Evolutionary conservation across 2,888 invertebrate genomes (phyloP).

Genomic region (Muscina levida): DNA sequence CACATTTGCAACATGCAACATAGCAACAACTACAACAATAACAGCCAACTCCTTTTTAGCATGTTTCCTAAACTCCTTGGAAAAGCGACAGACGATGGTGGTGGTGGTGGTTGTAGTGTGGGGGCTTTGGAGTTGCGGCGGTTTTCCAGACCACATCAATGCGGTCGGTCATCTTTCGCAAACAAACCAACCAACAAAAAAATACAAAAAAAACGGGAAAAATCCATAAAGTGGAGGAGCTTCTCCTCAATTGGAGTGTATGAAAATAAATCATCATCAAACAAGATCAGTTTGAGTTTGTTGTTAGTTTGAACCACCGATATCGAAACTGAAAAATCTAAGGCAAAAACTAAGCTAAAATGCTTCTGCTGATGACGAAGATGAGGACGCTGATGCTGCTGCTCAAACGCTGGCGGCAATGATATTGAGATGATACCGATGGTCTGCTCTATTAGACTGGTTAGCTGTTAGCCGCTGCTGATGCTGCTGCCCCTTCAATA

Average conservation of each 20-base stretch:
- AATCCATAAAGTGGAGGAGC: conserved; percentile 34
- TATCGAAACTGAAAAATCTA: conserved; percentile 47
- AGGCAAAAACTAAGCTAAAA: conserved; percentile 33
- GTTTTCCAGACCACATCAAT: conserved; percentile 44
- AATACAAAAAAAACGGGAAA: conserved; percentile 22
- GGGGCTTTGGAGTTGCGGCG: too few species aligned
- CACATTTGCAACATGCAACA: conserved; percentile 38
- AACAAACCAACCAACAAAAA: not conserved
- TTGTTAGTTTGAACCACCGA: conserved; percentile 48
- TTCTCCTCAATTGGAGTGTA: conserved; percentile 41
- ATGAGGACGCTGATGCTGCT: conserved; percentile 37
- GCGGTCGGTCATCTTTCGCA: conserved; percentile 59
- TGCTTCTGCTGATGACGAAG: conserved; percentile 13
- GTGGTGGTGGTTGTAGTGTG: conserved; percentile 13
- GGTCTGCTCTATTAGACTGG: not conserved
- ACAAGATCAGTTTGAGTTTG: conserved; percentile 56
- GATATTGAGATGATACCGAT: conserved; percentile 56
- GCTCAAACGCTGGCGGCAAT: conserved; percentile 56
- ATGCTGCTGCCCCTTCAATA: conserved; percentile 41
- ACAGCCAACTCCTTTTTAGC: conserved; percentile 37
- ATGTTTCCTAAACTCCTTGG: conserved; percentile 36
- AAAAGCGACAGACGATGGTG: not conserved
- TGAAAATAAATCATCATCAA: conserved; percentile 65
- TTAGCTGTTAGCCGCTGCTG: conserved; percentile 43
- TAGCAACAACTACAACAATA: too few species aligned